Base-by-base conservation (phyloP, 1,140 invertebrate genomes). In the Pogonomyrmex barbatus region DNA sequence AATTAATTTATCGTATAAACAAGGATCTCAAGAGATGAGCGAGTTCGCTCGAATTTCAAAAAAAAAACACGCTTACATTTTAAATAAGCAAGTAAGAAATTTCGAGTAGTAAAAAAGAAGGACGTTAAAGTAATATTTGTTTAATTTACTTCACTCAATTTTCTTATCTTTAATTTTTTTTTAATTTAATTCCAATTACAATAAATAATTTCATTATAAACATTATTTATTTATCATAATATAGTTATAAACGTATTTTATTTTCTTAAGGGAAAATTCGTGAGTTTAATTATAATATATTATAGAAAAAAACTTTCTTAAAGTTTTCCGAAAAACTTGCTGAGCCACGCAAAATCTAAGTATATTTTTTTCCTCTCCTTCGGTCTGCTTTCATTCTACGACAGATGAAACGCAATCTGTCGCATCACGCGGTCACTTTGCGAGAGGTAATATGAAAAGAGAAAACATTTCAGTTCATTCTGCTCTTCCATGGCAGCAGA, bases 1-100 rank as follows among this genome's bases (percentile, higher is more conserved):
- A 83, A 83, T 83, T 83, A 83, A 83, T 75, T 60, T 60, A 47
- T 36, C 62, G 36, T 30, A 14, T 33, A 56, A 56, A 58, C 12
- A 24, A n/a, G 12, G 24, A 24, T 24, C 39, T 24, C 4, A 42
- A 77, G n/a, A 62, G 14, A 10, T 17, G 10, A 24, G 24, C 24
- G 24, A 63, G 12, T 45, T 58, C 2, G n/a, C 6, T 50, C 5
- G 10, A n/a, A 2, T 14, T 4, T 33, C 24, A 3, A 12, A n/a
- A 50, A n/a, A 50, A 67, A 77, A 62, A 33, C 30, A 1, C 4
- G n/a, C 1, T 39, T 39, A 36, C n/a, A 42, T 1, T 42, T 24
- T 33, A 9, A 50, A 75, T 36, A n/a, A n/a, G 8, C 14, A 30
- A 77, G n/a, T 62, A 77, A 60, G 8, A 6, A 47, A 47, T 47